These are phyloP conservation scores for Serrognathus titanus DNA, from an alignment of 2,888 invertebrate species.

Conservation along the genomic window DNA sequence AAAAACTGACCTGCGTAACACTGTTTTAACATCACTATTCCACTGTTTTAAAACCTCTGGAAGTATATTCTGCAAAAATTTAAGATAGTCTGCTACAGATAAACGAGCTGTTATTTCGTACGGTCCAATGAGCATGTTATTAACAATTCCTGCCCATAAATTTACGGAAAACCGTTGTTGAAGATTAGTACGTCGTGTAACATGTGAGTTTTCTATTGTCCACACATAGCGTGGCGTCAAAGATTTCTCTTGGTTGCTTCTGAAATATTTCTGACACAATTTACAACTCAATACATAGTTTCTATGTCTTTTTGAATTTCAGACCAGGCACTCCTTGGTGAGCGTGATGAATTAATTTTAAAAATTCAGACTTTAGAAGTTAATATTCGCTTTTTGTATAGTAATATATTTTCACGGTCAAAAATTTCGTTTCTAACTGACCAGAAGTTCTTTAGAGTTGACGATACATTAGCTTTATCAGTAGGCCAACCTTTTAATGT, in stretches of 20 bases:
- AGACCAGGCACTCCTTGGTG: slow-evolving; percentile 23
- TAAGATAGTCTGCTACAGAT: no score
- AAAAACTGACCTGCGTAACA: no score
- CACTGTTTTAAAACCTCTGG: no score
- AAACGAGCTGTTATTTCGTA: no score
- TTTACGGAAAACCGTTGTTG: no score
- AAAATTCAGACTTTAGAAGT: slow-evolving; percentile 5
- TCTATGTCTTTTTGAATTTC: slow-evolving; percentile 15
- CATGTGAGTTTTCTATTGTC: no score
- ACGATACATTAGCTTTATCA: slow-evolving; percentile 2
- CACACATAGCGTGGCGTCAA: no score
- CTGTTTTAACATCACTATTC: no score
- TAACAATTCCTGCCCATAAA: no score
- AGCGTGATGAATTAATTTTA: slow-evolving; percentile 5
- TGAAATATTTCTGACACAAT: slow-evolving; percentile 13
- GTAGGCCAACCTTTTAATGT: slow-evolving; percentile 10
- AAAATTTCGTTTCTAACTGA: slow-evolving; percentile 9
- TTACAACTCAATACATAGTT: slow-evolving; percentile 3
- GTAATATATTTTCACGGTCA: slow-evolving; percentile 5
- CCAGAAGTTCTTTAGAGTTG: slow-evolving; percentile 8
- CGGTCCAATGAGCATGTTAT: no score
- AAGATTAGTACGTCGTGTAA: no score
- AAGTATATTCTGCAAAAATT: no score
- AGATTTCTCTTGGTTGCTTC: slow-evolving; percentile 8
- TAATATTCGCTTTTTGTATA: slow-evolving; percentile 10